phyloP scores from a whole-genome alignment of 1,140 invertebrate genomes.

The Teleogryllus occipitalis region DNA sequence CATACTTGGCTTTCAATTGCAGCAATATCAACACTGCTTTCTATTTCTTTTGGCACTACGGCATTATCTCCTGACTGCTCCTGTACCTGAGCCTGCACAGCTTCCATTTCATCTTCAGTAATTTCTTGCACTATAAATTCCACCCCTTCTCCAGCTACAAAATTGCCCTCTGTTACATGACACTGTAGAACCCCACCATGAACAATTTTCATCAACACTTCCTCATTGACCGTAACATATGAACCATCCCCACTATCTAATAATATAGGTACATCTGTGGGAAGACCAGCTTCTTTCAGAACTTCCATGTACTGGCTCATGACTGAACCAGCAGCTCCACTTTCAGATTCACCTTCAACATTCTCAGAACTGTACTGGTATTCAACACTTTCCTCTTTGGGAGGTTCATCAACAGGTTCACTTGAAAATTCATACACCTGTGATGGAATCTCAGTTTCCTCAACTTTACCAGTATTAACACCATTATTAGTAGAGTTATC shows the following conservation, averaged over 20 bases:
- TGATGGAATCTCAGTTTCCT: constrained; percentile 23
- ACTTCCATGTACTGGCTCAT: constrained; percentile 38
- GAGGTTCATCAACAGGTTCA: neutral
- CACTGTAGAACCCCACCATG: constrained; percentile 33
- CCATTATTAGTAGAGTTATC: constrained; percentile 22
- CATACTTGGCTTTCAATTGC: neutral
- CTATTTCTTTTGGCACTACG: neutral
- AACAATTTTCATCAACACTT: constrained; percentile 44
- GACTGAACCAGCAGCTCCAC: constrained; percentile 7
- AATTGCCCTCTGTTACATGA: constrained; percentile 17
- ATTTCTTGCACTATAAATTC: constrained; percentile 22
- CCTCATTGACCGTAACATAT: constrained; percentile 46
- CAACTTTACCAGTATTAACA: constrained; percentile 25
- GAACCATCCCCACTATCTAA: constrained; percentile 46
- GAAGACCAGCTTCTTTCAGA: constrained; percentile 43
- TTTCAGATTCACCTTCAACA: neutral
- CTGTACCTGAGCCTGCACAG: neutral
- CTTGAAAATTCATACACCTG: constrained; percentile 17
- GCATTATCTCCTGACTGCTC: neutral
- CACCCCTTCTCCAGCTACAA: constrained; percentile 18
- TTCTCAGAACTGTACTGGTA: constrained; percentile 5
- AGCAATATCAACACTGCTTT: neutral
- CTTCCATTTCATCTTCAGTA: constrained; percentile 11
- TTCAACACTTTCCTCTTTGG: neutral
- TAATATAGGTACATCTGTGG: constrained; percentile 44